Evolutionary conservation across 2,888 invertebrate genomes (phyloP), one percentile per base, ranked within the genome.

Genomic region (Netelia fuscicornis): DNA sequence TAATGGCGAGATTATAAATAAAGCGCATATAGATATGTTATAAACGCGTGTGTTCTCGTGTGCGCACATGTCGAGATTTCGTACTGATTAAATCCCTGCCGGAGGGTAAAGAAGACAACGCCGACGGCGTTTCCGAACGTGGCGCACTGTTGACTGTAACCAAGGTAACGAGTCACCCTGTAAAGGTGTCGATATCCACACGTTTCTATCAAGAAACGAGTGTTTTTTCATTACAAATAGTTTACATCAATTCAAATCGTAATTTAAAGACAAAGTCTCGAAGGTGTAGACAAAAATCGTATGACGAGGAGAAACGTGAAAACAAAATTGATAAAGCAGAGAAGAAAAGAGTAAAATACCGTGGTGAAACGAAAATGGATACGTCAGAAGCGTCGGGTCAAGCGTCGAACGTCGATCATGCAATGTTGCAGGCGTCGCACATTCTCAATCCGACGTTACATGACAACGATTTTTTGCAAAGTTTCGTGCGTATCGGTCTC

Each of bases 401-500:
- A 60, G 5, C 60, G 67, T 48, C 81, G 62, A 81, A 82, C 52
- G 81, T 85, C 64, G 86, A 87, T 72, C 72, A 94, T 70, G 94
- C 93, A 84, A 95, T 94, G 20, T 94, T 94, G 30, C 95, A 95
- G 88, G 94, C 95, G 56, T 95, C 95, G 68, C 95, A 95, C 83
- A 96, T 96, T 72, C 94, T 97, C n/a, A 96, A 96, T 76, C 95
- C 96, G 44, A 95, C 96, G 65, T 95, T 93, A 23, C 92, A 96
- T 90, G 96, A 97, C 88, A 96, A 96, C 13, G 97, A 97, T 91
- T 95, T 97, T 89, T 93, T 98, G 20, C 97, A 97, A 94, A 97
- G 97, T 92, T 98, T 97, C 92, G 96, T 97, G 17, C 95, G 97
- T 72, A 95, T 97, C 20, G 97, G 96, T 42, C 94, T 95, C 8